Evolutionary conservation across 2,113 vertebrate genomes (phyloP).

Genomic region (Arenaria interpres): DNA sequence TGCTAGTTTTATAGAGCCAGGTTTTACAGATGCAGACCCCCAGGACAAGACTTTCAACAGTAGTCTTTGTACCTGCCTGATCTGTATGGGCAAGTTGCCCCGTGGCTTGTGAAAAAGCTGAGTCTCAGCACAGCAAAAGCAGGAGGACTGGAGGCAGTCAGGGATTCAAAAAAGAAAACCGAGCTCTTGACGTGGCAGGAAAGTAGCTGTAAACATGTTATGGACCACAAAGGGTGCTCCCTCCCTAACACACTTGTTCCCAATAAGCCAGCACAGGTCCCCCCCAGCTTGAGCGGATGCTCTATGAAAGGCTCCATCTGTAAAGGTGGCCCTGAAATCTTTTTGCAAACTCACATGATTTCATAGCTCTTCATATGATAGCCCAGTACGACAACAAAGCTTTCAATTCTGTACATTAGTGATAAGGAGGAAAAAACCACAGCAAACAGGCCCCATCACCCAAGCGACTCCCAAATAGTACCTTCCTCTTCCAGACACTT

Average conservation of each 20-base stretch:
- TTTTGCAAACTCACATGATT: not conserved
- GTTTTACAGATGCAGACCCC: slow-evolving; percentile 46
- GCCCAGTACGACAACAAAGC: not conserved
- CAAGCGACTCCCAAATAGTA: not conserved
- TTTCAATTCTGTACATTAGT: fast-evolving
- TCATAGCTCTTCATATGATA: not conserved
- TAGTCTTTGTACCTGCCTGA: not conserved
- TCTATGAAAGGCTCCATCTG: not conserved
- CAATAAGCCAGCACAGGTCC: not conserved
- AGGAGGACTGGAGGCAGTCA: not conserved
- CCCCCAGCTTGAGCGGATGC: not conserved
- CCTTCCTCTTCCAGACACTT: not conserved
- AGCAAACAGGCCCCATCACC: not conserved
- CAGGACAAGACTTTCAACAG: slow-evolving; percentile 25
- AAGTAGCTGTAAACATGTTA: not conserved
- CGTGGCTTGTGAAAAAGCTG: not conserved
- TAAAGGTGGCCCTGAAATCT: not conserved
- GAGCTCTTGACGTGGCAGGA: fast-evolving
- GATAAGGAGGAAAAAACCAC: not conserved
- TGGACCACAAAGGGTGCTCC: not conserved
- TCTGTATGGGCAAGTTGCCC: not conserved
- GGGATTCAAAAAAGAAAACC: not conserved
- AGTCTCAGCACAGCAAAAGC: not conserved
- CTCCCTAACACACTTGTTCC: not conserved
- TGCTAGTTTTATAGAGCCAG: not conserved